Percentiles rank a stretch among this genome's conserved stretches.
phyloP scores from a whole-genome alignment of 2,888 invertebrate genomes.

The Carabus problematicus region DNA sequence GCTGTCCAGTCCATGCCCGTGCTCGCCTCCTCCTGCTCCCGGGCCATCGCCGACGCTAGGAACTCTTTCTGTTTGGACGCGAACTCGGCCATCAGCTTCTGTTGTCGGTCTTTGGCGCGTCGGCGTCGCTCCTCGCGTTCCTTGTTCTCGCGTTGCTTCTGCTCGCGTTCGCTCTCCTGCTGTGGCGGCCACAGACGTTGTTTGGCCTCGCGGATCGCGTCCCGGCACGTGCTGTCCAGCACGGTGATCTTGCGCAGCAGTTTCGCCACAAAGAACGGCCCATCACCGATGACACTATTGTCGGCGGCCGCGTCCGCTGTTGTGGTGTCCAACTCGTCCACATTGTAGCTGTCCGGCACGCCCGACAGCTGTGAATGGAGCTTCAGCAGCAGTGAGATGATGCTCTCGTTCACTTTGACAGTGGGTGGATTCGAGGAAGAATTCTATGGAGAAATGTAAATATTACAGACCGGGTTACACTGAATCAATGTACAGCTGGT shows the following conservation, averaged over 20 bases:
- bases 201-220: conserved; percentile 74
- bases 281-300: conserved; percentile 76
- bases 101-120: conserved; percentile 87
- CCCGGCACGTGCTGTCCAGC: conserved; percentile 74
- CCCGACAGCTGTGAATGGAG: conserved; percentile 90
- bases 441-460: conserved; percentile 47
- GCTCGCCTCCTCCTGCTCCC: conserved; percentile 57
- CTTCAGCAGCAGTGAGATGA: conserved; percentile 88
- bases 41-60: conserved; percentile 79
- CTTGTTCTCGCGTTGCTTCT: conserved; percentile 69
- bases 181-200: conserved; percentile 82
- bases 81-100: conserved; percentile 92
- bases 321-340: conserved; percentile 51
- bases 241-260: conserved; percentile 78
- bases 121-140: conserved; percentile 86
- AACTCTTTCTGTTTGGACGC: conserved; percentile 90
- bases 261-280: conserved; percentile 84
- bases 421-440: conserved; percentile 52
- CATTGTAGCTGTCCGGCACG: conserved; percentile 76
- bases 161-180: conserved; percentile 80
- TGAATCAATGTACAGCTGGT: background rate
- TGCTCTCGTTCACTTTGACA: conserved; percentile 78
- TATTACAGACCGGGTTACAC: background rate
- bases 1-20: conserved; percentile 70
- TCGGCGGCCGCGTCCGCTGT: conserved; percentile 52